These are phyloP conservation scores for Pantala flavescens DNA, from an alignment of 1,140 invertebrate species.

Conservation along the genomic window DNA sequence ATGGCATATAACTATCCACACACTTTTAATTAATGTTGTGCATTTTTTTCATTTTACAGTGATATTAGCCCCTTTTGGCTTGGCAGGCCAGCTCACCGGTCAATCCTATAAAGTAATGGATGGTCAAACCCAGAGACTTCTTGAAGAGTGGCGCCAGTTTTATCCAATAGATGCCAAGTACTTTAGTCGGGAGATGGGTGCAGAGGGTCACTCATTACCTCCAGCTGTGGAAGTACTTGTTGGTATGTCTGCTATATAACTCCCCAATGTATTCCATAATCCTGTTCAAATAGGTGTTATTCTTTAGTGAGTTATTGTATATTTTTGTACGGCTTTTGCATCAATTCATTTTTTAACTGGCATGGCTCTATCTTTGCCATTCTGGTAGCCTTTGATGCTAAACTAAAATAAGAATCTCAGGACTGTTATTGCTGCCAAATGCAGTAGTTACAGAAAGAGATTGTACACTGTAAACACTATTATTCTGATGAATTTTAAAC, in stretches of 20 bases:
- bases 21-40: no score
- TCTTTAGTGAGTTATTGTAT: no score
- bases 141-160: constrained; percentile 90
- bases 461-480: background rate
- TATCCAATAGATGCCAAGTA: constrained; percentile 61
- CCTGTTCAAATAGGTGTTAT: no score
- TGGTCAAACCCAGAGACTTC: constrained; percentile 58
- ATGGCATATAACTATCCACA: no score
- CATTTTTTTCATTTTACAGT: constrained; percentile 44
- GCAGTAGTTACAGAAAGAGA: background rate
- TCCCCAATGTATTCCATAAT: no score
- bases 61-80: constrained; percentile 86
- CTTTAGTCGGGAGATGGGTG: constrained; percentile 19
- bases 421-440: background rate
- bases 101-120: constrained; percentile 65
- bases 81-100: constrained; percentile 83
- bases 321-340: no score
- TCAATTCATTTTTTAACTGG: no score
- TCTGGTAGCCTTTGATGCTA: background rate
- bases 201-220: constrained; percentile 37
- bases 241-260: constrained; percentile 37
- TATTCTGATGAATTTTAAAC: background rate
- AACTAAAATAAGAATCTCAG: background rate
- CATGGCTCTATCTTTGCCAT: background rate
- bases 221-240: constrained; percentile 58